Conservation (phyloP, 2,888 invertebrate genomes). For the Gnatocerus cornutus region DNA sequence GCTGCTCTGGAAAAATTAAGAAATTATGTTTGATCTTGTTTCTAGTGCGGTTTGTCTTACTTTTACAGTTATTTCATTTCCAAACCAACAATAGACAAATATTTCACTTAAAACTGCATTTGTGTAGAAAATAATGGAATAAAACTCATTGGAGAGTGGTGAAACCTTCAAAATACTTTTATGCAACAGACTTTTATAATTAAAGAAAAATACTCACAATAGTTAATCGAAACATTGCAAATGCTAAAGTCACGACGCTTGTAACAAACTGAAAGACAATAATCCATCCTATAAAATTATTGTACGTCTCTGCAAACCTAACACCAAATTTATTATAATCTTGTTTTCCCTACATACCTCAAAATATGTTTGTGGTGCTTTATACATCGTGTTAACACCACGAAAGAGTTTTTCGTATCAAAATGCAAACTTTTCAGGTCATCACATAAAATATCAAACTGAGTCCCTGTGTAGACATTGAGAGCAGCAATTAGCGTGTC, state of each 20-base stretch:
- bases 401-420: neutral
- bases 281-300: conserved; percentile 2
- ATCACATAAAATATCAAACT: conserved; percentile 17
- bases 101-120: neutral
- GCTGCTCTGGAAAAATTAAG: conserved; percentile 10
- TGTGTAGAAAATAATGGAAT: neutral
- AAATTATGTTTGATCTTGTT: neutral
- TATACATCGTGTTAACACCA: neutral
- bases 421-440: neutral
- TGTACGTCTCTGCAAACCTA: neutral
- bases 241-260: neutral
- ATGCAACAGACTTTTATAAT: neutral
- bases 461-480: conserved; percentile 5
- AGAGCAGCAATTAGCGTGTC: conserved; percentile 17
- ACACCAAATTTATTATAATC: neutral
- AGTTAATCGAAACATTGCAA: conserved; percentile 5
- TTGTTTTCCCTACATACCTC: neutral
- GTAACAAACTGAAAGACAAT: conserved; percentile 8
- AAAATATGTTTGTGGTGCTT: conserved; percentile 10
- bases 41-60: neutral
- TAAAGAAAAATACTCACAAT: conserved; percentile 2
- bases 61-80: conserved; percentile 15
- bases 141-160: conserved; percentile 6
- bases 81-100: conserved; percentile 26
- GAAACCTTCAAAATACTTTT: neutral